These are phyloP conservation scores for Lanistes nyassanus DNA, from an alignment of 1,140 invertebrate genomes.

Conservation along the genomic window DNA sequence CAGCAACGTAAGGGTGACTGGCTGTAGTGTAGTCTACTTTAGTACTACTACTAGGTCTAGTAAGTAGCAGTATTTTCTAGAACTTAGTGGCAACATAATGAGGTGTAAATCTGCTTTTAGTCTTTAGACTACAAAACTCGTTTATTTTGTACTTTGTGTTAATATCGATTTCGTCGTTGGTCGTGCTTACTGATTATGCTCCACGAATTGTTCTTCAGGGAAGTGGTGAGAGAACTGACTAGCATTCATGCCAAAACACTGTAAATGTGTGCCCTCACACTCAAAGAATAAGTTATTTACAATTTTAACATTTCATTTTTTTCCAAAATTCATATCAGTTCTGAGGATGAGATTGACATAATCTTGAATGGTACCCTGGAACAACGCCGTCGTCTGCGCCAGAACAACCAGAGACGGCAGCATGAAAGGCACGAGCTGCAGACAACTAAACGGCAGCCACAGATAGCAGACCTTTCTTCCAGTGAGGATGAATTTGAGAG, in stretches of 20 bases:
- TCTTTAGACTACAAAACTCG: too few species aligned
- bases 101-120: too few species aligned
- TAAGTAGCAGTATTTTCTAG: neutral
- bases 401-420: conserved; percentile 24
- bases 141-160: too few species aligned
- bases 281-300: too few species aligned
- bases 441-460: conserved; percentile 1
- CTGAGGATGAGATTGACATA: conserved; percentile 59
- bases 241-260: neutral
- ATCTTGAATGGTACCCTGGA: conserved; percentile 53
- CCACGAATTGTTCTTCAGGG: neutral
- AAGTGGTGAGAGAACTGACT: neutral
- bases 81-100: too few species aligned
- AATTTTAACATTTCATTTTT: neutral
- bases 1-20: too few species aligned
- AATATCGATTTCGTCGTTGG: too few species aligned
- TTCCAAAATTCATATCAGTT: conserved; percentile 36
- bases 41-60: too few species aligned
- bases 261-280: too few species aligned
- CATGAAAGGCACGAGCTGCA: conserved; percentile 8
- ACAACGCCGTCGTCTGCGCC: conserved; percentile 40
- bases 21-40: neutral
- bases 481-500: conserved; percentile 61
- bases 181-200: too few species aligned
- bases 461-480: conserved; percentile 34